These are phyloP conservation scores for Sepioteuthis lessoniana DNA, from an alignment of 2,888 invertebrate species.

Conservation along the genomic window DNA sequence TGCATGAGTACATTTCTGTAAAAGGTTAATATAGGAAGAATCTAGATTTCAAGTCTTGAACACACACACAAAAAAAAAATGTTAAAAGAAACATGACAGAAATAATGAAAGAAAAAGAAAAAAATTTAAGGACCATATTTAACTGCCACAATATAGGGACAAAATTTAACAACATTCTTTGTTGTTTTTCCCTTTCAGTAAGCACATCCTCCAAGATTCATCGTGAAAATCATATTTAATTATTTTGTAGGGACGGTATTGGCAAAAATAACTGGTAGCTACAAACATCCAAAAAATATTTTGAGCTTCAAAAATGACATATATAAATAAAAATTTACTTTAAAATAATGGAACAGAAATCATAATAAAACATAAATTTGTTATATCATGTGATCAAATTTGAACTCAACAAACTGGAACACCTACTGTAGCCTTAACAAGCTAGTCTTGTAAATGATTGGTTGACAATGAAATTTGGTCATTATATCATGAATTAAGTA, in stretches of 20 bases:
- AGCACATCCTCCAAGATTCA: not conserved
- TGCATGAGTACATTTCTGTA: not conserved
- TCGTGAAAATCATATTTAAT: not conserved
- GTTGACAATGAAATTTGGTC: too few species aligned
- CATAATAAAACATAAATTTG: too few species aligned
- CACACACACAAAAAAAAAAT: not conserved
- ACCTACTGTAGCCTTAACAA: too few species aligned
- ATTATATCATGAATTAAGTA: too few species aligned
- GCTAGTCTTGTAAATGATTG: too few species aligned
- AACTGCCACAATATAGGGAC: not conserved
- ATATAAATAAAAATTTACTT: not conserved
- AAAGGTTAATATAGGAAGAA: not conserved
- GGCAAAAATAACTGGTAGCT: not conserved
- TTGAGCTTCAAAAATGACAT: not conserved
- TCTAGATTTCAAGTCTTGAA: not conserved
- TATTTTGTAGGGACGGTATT: not conserved
- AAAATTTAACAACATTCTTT: not conserved
- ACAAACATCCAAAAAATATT: not conserved
- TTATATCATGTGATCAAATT: too few species aligned
- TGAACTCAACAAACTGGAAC: too few species aligned
- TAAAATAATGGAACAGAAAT: not conserved
- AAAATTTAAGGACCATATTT: constrained; percentile 4
- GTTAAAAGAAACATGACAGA: not conserved
- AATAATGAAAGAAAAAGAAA: not conserved
- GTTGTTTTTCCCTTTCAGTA: not conserved